A percentile compares a stretch with the other conserved stretches of the same genome.
Conservation (phyloP, 1,140 invertebrate species). For the Pararge aegeria region DNA sequence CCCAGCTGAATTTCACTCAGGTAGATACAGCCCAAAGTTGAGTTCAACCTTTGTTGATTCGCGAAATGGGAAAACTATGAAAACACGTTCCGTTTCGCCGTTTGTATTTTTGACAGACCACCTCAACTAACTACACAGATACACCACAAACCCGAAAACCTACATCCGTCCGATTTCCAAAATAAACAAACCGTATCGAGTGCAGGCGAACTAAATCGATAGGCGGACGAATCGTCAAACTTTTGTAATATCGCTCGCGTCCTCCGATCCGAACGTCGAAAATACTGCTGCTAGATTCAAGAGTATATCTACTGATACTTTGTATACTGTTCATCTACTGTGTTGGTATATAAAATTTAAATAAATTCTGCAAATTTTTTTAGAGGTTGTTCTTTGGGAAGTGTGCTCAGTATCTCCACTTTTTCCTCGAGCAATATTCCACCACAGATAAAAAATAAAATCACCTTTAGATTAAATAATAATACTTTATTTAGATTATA, state of each 20-base stretch:
- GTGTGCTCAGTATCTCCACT: too few relatives aligned
- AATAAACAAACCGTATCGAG: conserved; percentile 61
- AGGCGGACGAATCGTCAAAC: conserved; percentile 54
- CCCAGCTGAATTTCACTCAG: too few relatives aligned
- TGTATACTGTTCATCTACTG: too few relatives aligned
- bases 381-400: too few relatives aligned
- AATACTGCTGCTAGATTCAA: conserved; percentile 1
- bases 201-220: conserved; percentile 61
- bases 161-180: conserved; percentile 68
- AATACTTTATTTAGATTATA: too few relatives aligned
- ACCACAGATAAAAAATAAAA: too few relatives aligned
- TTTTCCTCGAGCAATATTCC: too few relatives aligned
- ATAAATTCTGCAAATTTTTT: too few relatives aligned
- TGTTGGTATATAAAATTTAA: too few relatives aligned
- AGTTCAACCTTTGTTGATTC: conserved; percentile 30
- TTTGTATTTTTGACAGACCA: conserved; percentile 51
- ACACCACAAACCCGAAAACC: conserved; percentile 74
- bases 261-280: not conserved
- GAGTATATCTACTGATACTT: not conserved
- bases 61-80: conserved; percentile 43
- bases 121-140: conserved; percentile 60
- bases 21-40: too few relatives aligned
- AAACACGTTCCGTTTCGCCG: conserved; percentile 33
- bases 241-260: conserved; percentile 52
- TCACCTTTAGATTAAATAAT: too few relatives aligned